Base-by-base conservation (phyloP, 2,888 invertebrate species). In the Apamea sordens region DNA sequence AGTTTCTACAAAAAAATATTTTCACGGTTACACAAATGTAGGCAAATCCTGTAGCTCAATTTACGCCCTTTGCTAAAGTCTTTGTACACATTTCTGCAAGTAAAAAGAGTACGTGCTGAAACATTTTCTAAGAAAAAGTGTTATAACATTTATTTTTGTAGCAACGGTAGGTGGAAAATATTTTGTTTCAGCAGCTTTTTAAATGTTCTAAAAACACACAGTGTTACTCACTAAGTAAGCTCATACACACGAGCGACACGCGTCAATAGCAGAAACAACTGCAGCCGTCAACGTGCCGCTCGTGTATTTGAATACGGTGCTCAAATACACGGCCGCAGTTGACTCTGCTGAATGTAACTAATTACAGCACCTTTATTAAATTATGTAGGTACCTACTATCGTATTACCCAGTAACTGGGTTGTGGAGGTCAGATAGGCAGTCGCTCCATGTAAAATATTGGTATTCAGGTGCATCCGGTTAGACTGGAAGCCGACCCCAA, bases 21-120 rank as follows among this genome's bases (percentile, higher is more conserved):
- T 71, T 8, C 69, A 70, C 77, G 61, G 63, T 69, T 53, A 44
- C 71, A 59, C 18, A 83, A 79, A 73, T 83, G 59, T 73, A 59
- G 53, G 61, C 61, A 80, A 73, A 69, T 44, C 56, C 56, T 63
- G 69, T 76, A 73, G 80, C 80, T 80, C 80, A 83, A 83, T 83
- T 84, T 84, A 50, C 67, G 73, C 56, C 56, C 73, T 70, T 36
- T 63, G n/a, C 18, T 21, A 73, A 41, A 80, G 47, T 47, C 53
- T 74, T 64, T 70, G 61, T 70, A 84, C 63, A 73, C 65, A 70
- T 80, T 71, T 80, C 28, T 21, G 56, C 61, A 76, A 71, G 73
- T 80, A 76, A 83, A 75, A 76, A 65, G 10, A 28, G 56, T 76
- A 76, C 73, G 80, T 80, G 84, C 24, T 74, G 59, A 83, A 74